Evolutionary conservation across 2,888 invertebrate genomes (phyloP), one percentile per base, ranked within the genome.

Genomic region (Dyspetes luteomarginatus): DNA sequence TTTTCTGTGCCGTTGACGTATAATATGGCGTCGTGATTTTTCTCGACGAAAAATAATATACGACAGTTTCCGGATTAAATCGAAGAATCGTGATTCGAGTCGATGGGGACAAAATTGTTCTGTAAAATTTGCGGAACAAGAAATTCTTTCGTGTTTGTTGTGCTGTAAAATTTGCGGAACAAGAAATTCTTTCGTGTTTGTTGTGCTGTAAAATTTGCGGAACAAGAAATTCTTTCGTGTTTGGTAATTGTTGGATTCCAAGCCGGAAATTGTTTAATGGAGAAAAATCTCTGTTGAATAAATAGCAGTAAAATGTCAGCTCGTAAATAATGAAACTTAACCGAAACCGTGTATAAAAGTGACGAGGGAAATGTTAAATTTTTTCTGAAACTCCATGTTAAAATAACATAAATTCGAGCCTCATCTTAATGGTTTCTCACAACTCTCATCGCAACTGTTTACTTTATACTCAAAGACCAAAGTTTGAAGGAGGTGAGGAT

Each of bases 11-110:
- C 50, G 65, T 73, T 50, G 41, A 52, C 62, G 12, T 9, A 30
- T 12, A 12, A 24, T 22, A 15, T 24, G 62, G 45, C 52, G 41
- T 52, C 43, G 41, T 19, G 19, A 73, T 52, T 73, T 52, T n/a
- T 19, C 22, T 71, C 36, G 72, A 52, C 36, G 19, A 50, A 58
- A 17, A 58, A 71, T 30, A 28, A 30, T 28, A 56, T 56, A 56
- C 22, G n/a, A 3, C 26, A 7, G 26, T 22, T 22, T 56, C 26
- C 9, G 43, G 24, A 55, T 67, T 24, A n/a, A n/a, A n/a, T n/a
- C n/a, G n/a, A n/a, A n/a, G n/a, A n/a, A n/a, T n/a, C n/a, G n/a
- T n/a, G n/a, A n/a, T n/a, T n/a, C n/a, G n/a, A n/a, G n/a, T n/a
- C n/a, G n/a, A n/a, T n/a, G n/a, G n/a, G n/a, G n/a, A n/a, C n/a